Percentiles rank a stretch among this genome's conserved stretches.
phyloP scores from a whole-genome alignment of 2,113 vertebrate genomes.

The Atractosteus spatula region DNA sequence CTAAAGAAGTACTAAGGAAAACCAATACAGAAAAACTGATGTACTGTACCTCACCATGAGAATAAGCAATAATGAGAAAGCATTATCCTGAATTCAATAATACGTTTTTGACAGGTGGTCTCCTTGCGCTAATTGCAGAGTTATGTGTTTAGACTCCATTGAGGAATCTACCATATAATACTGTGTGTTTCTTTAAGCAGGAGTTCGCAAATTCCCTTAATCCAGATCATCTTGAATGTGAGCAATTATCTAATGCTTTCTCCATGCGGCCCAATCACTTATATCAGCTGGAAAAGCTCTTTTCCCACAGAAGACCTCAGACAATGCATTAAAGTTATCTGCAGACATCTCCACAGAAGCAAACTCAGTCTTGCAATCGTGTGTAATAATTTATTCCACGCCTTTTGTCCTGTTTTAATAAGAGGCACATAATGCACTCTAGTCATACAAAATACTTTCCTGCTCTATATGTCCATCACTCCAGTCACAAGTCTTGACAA shows the following conservation, averaged over 20 bases:
- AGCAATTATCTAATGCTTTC: slow-evolving; percentile 2
- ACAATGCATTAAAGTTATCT: not conserved
- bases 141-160: no score
- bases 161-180: no score
- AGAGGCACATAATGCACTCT: not conserved
- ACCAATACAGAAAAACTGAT: no score
- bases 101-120: no score
- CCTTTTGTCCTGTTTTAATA: not conserved
- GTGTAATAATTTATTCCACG: not conserved
- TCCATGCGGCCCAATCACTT: not conserved
- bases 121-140: no score
- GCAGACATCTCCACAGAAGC: not conserved
- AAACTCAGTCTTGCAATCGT: not conserved
- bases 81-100: no score
- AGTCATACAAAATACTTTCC: not conserved
- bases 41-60: no score
- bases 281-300: not conserved
- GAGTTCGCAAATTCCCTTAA: no score
- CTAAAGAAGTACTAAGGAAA: no score
- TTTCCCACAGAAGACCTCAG: not conserved
- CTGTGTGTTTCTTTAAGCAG: no score
- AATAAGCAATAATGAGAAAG: no score
- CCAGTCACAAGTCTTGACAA: not conserved
- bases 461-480: not conserved
- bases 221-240: no score